A percentile compares a stretch with the other conserved stretches of the same genome.
These are phyloP conservation scores for Xiphophorus couchianus DNA, from an alignment of 2,113 vertebrate genomes.

Conservation along the genomic window DNA sequence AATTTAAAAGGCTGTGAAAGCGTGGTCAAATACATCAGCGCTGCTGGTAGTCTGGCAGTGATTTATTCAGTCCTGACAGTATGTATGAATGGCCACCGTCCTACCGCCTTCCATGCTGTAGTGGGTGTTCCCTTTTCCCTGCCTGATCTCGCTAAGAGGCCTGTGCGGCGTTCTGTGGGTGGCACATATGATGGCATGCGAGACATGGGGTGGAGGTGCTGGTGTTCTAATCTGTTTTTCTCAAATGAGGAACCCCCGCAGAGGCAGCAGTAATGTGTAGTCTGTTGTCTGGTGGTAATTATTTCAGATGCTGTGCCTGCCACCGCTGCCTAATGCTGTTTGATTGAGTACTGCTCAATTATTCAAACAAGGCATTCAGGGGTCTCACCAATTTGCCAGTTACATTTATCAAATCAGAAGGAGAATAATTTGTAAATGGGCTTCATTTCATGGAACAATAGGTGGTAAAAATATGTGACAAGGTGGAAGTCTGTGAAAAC, in stretches of 20 bases:
- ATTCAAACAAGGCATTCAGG: slow-evolving; percentile 74
- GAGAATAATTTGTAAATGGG: slow-evolving; percentile 70
- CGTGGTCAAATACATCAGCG: slow-evolving; percentile 9
- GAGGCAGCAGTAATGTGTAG: slow-evolving; percentile 59
- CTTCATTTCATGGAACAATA: slow-evolving; percentile 63
- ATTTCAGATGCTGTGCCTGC: slow-evolving; percentile 52
- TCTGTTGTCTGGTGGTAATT: slow-evolving; percentile 67
- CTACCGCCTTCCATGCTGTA: slow-evolving; percentile 29
- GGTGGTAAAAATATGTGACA: slow-evolving; percentile 57
- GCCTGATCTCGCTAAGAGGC: slow-evolving; percentile 1
- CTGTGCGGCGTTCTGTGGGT: slow-evolving; percentile 42
- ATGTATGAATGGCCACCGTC: slow-evolving; percentile 14
- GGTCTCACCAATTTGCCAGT: slow-evolving; percentile 52
- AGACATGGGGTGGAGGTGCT: slow-evolving; percentile 33
- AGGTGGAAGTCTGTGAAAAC: slow-evolving; percentile 60
- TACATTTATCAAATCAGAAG: slow-evolving; percentile 73
- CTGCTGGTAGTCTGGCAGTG: not conserved
- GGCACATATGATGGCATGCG: slow-evolving; percentile 20
- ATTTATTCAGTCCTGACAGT: slow-evolving; percentile 36
- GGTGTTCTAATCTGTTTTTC: slow-evolving; percentile 53
- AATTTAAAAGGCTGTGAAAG: slow-evolving; percentile 20
- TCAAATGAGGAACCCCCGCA: slow-evolving; percentile 44
- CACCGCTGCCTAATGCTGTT: slow-evolving; percentile 57
- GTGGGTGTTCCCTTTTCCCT: not conserved
- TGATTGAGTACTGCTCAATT: slow-evolving; percentile 79